Base-by-base conservation (phyloP, 1,140 invertebrate genomes). In the Parasteatoda tepidariorum region DNA sequence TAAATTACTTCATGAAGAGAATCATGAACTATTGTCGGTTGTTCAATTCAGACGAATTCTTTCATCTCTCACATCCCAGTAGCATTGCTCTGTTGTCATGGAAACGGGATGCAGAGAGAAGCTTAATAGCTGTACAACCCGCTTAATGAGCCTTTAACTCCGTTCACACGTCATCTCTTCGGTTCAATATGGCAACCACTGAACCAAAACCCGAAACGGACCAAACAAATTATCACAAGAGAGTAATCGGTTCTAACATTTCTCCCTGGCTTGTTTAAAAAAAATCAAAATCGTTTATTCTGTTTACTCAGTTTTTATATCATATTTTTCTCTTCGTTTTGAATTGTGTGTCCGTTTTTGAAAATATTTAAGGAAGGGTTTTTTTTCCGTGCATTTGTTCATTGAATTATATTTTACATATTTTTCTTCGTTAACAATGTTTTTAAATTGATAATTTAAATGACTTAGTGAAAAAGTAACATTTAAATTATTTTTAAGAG, bases 61-160 rank as follows among this genome's bases (percentile, higher is more conserved):
- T 78, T 78, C 22, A 13, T 18, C n/a, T 31, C 62, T 59, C 62
- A 28, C 11, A 48, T 38, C 73, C 34, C 34, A 24, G 73, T 18
- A 67, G 62, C 75, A 66, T 67, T 62, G 24, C 62, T 26, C 70
- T 28, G 81, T 83, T 73, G n/a, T 70, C 41, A 74, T 67, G 70
- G 28, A 30, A 66, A 83, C 81, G 28, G 48, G 67, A 74, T 71
- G 66, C 78, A 33, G 68, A 66, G 41, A n/a, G 81, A 73, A 67
- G n/a, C 41, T 74, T 83, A 83, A 83, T 83, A 59, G 81, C 38
- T 74, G 33, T 33, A 57, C 26, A 28, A 66, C 55, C 54, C 68
- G 61, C 30, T 74, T 74, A 83, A 83, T 83, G 81, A 83, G 81
- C 81, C 81, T 74, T 74, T 74, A 83, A 83, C 81, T 74, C 70